These are phyloP conservation scores for Nasua narica DNA, from an alignment of 2,797 vertebrate genomes.

Conservation along the genomic window DNA sequence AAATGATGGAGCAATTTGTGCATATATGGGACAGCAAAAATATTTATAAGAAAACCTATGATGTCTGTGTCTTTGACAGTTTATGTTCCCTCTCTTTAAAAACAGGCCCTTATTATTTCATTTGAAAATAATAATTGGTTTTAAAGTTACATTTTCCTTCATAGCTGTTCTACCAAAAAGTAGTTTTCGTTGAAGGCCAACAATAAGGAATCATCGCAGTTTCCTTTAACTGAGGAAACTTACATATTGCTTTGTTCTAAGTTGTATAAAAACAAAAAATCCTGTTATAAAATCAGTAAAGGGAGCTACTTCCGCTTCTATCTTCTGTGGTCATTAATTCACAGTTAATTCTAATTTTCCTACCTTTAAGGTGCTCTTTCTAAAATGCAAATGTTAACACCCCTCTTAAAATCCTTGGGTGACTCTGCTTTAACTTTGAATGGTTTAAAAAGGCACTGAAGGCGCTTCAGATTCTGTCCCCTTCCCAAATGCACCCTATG, in stretches of 20 bases:
- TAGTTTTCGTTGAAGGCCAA: neutral
- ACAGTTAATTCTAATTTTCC: neutral
- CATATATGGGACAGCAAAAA: neutral
- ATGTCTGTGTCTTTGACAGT: neutral
- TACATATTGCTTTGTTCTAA: neutral
- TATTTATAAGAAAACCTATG: neutral
- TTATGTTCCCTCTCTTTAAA: neutral
- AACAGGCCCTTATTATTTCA: neutral
- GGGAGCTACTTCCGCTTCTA: neutral
- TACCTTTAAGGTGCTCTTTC: neutral
- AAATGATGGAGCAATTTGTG: neutral
- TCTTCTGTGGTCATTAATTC: neutral
- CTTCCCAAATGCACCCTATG: neutral
- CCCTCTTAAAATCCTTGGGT: neutral
- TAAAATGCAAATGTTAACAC: neutral
- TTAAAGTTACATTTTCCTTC: constrained; percentile 25
- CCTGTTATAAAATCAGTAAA: neutral
- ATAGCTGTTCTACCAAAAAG: neutral
- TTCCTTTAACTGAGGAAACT: neutral
- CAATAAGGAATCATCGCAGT: neutral
- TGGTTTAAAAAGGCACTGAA: neutral
- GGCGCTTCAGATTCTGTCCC: neutral
- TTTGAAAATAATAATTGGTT: neutral
- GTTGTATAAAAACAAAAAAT: neutral
- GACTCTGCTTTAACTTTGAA: neutral